Evolutionary conservation across 2,888 invertebrate species (phyloP).

Genomic region (Drosophila phalerata): DNA sequence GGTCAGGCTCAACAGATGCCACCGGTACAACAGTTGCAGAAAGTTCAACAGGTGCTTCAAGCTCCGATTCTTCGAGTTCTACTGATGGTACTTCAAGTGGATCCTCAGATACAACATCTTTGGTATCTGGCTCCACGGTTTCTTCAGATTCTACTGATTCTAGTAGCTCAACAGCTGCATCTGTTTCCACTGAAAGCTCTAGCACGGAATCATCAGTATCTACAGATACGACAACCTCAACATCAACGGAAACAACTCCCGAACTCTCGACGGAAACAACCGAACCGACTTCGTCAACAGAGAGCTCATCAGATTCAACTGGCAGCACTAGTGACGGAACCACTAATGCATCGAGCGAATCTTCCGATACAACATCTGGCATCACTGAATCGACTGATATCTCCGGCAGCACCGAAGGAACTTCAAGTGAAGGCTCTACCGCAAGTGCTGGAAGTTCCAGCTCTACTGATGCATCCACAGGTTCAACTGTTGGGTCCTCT

Average conservation of each 20-base stretch:
- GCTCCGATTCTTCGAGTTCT: constrained; percentile 21
- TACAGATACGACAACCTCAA: constrained; percentile 49
- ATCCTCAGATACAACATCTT: constrained; percentile 31
- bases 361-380: constrained; percentile 22
- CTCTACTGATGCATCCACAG: constrained; percentile 31
- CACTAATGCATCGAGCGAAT: constrained; percentile 25
- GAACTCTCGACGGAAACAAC: constrained; percentile 61
- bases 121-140: constrained; percentile 23
- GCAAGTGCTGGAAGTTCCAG: constrained; percentile 19
- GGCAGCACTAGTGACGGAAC: constrained; percentile 17
- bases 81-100: constrained; percentile 28
- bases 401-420: constrained; percentile 17
- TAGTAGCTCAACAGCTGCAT: constrained; percentile 42
- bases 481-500: constrained; percentile 24
- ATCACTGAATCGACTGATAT: constrained; percentile 28
- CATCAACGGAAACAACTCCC: constrained; percentile 47
- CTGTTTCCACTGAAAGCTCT: constrained; percentile 44
- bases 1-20: constrained; percentile 25
- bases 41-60: constrained; percentile 3
- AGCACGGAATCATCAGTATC: constrained; percentile 43
- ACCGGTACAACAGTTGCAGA: constrained; percentile 5
- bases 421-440: constrained; percentile 16
- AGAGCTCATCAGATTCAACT: constrained; percentile 19
- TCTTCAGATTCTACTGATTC: constrained; percentile 34
- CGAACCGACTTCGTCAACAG: constrained; percentile 42